Conservation (phyloP, 2,113 vertebrate genomes). For the Podilymbus podiceps region DNA sequence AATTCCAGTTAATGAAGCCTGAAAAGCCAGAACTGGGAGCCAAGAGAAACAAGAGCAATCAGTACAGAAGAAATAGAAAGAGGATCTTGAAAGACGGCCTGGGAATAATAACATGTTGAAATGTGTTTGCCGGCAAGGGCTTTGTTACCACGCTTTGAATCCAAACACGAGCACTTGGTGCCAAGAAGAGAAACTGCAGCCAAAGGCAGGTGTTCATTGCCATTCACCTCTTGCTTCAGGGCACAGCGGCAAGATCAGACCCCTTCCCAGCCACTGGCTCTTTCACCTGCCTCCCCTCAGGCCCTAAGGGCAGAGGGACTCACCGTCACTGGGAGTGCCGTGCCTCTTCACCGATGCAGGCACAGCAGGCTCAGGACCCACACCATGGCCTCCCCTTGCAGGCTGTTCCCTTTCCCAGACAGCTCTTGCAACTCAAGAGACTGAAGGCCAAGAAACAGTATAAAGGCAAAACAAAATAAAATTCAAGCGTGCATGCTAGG, state of each 20-base stretch:
- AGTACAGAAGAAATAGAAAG: slow-evolving; percentile 63
- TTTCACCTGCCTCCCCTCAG: slow-evolving; percentile 49
- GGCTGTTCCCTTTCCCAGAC: not conserved
- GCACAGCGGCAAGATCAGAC: slow-evolving; percentile 63
- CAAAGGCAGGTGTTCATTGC: slow-evolving; percentile 67
- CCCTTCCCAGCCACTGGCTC: slow-evolving; percentile 55
- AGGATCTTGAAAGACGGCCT: slow-evolving; percentile 56
- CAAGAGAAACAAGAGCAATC: slow-evolving; percentile 66
- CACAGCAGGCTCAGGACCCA: not conserved
- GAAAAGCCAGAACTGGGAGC: slow-evolving; percentile 59
- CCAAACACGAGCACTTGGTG: not conserved
- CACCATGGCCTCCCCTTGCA: fast-evolving
- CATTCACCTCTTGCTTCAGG: slow-evolving; percentile 22
- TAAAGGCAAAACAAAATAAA: not conserved
- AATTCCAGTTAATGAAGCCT: slow-evolving; percentile 70
- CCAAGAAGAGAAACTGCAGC: slow-evolving; percentile 51
- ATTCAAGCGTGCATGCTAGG: fast-evolving
- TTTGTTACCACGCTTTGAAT: slow-evolving; percentile 59
- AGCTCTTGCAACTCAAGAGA: not conserved
- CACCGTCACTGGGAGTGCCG: not conserved
- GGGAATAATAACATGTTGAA: slow-evolving; percentile 68
- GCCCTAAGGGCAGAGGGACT: not conserved
- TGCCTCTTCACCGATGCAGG: fast-evolving
- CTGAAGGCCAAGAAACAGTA: not conserved
- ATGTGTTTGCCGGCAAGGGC: slow-evolving; percentile 50